Percentiles rank a stretch among this genome's conserved stretches.
Evolutionary conservation across 2,113 vertebrate genomes (phyloP).

Genomic region (Xenus cinereus): DNA sequence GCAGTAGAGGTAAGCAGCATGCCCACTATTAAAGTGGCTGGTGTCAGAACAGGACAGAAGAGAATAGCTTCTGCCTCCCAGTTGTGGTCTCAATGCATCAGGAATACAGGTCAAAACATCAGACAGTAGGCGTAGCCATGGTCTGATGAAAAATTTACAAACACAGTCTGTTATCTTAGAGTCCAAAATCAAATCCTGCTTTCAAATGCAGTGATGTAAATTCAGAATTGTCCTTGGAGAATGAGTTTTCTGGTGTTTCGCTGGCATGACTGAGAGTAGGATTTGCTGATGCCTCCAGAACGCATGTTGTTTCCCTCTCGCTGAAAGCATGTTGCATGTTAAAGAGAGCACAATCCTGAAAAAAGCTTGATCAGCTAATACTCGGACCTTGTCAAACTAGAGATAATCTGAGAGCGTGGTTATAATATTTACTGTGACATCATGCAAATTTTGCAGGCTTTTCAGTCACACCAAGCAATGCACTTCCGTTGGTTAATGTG

Average conservation of each 20-base stretch:
- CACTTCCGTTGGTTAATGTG: not conserved
- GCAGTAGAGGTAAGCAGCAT: not conserved
- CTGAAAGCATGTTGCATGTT: slow-evolving; percentile 29
- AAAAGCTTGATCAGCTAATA: not conserved
- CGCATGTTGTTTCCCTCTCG: not conserved
- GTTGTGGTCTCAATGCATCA: not conserved
- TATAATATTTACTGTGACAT: not conserved
- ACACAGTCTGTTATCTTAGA: not conserved
- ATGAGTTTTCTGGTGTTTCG: not conserved
- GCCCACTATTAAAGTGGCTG: not conserved
- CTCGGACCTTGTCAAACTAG: not conserved
- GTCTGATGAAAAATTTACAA: not conserved
- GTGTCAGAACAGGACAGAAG: not conserved
- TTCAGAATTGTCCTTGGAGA: not conserved
- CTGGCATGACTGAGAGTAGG: not conserved
- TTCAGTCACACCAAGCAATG: not conserved
- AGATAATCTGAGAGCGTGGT: not conserved
- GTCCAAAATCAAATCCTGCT: not conserved
- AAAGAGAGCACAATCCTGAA: not conserved
- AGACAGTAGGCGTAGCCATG: not conserved
- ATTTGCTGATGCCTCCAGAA: not conserved
- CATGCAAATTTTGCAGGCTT: not conserved
- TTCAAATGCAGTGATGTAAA: not conserved
- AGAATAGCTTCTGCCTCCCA: not conserved
- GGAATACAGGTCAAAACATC: not conserved